Evolutionary conservation across 2,113 vertebrate genomes (phyloP), one percentile per base, ranked within the genome.

Genomic region (Polyodon spathula): DNA sequence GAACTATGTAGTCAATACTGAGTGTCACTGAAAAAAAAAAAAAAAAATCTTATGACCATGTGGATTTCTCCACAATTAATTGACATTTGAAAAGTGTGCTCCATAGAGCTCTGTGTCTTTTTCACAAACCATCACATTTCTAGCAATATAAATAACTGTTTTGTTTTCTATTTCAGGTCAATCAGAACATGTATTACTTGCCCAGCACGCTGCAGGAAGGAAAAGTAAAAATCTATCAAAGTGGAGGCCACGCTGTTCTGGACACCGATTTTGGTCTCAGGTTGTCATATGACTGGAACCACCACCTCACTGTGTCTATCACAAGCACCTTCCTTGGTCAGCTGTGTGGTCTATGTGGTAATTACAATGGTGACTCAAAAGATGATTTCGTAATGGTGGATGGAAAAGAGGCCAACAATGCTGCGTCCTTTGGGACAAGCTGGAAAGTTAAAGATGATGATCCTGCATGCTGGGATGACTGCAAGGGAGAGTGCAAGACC

Each of bases 301-400:
- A 67, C 40, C 56, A 68, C 14, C 17, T 78, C 1, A 46, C 59
- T 8, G 50, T 84, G 40, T 69, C 57, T 6, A 56, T 79, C 12
- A 74, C 76, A 0, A 73, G 66, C 12, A 74, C 63, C 54, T 80
- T 76, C 48, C 63, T 68, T 6, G 74, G 67, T 37, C 60, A 58
- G 4, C 43, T 68, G 40, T 78, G 78, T 8, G 80, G 82, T 52
- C 60, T 84, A n/a, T 82, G 82, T 40, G 82, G 82, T 12, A 78
- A 84, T 60, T 88, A 75, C 61, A 79, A 88, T 0, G 69, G 74
- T 0, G 68, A 85, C 10, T 59, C 53, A 1, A 39, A 37, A 0
- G 74, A 77, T 38, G 76, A 83, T 46, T 56, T 75, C 6, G 48
- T 11, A 2, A 76, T 67, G 6, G 65, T 76, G 14, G 58, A 17